Percentiles rank a stretch among this genome's conserved stretches.
Evolutionary conservation across 1,140 invertebrate species (phyloP).

Genomic region (Procambarus virginalis): DNA sequence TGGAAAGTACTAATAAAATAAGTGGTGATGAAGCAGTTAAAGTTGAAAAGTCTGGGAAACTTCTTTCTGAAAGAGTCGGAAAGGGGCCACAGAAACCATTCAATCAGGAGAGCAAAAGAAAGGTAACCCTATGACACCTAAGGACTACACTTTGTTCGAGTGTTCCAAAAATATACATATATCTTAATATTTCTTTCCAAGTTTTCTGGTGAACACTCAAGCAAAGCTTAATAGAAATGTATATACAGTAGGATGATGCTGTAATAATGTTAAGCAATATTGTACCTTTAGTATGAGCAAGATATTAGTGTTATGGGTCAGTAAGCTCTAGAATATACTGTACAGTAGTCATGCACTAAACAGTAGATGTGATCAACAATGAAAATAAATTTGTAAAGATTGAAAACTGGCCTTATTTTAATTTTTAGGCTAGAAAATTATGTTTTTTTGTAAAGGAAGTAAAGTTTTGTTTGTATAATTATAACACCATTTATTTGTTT

Average conservation of each 20-base stretch:
- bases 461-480: not conserved
- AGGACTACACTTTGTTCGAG: slow-evolving; percentile 53
- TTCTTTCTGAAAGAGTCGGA: slow-evolving; percentile 32
- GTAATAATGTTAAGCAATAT: slow-evolving; percentile 55
- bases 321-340: slow-evolving; percentile 28
- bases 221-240: slow-evolving; percentile 46
- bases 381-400: slow-evolving; percentile 19
- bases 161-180: slow-evolving; percentile 23
- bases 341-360: slow-evolving; percentile 34
- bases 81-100: slow-evolving; percentile 54
- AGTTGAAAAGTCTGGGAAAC: slow-evolving; percentile 53
- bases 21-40: slow-evolving; percentile 43
- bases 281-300: slow-evolving; percentile 60
- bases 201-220: slow-evolving; percentile 41
- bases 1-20: slow-evolving; percentile 32
- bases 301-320: slow-evolving; percentile 42
- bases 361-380: slow-evolving; percentile 25
- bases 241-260: slow-evolving; percentile 6
- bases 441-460: not conserved
- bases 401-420: slow-evolving; percentile 36
- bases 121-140: slow-evolving; percentile 53
- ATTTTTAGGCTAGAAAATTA: slow-evolving; percentile 16
- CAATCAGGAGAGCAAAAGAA: slow-evolving; percentile 64
- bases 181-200: not conserved
- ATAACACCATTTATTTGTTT: not conserved